Conservation (phyloP, 2,113 vertebrate genomes). For the Atlantisia rogersi region DNA sequence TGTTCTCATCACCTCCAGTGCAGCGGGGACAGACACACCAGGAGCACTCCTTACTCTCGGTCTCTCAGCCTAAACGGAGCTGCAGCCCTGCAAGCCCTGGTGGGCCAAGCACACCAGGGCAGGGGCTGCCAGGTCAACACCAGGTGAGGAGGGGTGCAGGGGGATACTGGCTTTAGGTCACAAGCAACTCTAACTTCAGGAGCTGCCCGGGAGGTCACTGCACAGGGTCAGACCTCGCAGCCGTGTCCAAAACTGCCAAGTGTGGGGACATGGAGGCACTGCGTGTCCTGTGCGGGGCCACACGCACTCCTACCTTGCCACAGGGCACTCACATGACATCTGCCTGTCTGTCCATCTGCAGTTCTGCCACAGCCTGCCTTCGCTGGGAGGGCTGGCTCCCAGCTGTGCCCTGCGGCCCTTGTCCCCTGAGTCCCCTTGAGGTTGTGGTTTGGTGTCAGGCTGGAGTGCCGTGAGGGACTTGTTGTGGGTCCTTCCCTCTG, state of each 20-base stretch:
- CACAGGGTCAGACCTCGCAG: neutral
- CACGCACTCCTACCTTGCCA: accelerated
- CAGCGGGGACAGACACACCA: neutral
- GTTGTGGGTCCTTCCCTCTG: neutral
- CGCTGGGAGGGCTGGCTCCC: accelerated
- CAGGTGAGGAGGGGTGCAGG: neutral
- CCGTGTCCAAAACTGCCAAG: neutral
- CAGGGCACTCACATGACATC: neutral
- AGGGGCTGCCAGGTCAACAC: neutral
- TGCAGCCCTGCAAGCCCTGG: no score
- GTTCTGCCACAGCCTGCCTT: neutral
- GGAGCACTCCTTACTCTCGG: neutral
- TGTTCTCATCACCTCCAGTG: neutral
- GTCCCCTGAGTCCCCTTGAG: neutral
- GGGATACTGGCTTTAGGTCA: neutral
- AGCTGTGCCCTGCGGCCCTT: accelerated
- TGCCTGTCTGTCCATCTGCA: neutral
- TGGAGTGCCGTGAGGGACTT: neutral
- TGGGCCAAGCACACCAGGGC: accelerated
- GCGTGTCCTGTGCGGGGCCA: neutral
- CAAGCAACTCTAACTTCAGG: neutral
- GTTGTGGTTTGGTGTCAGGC: neutral
- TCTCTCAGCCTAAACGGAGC: neutral
- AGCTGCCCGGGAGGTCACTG: accelerated
- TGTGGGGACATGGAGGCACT: accelerated